phyloP scores from a whole-genome alignment of 2,797 vertebrate genomes.

The Darevskia mixta region DNA sequence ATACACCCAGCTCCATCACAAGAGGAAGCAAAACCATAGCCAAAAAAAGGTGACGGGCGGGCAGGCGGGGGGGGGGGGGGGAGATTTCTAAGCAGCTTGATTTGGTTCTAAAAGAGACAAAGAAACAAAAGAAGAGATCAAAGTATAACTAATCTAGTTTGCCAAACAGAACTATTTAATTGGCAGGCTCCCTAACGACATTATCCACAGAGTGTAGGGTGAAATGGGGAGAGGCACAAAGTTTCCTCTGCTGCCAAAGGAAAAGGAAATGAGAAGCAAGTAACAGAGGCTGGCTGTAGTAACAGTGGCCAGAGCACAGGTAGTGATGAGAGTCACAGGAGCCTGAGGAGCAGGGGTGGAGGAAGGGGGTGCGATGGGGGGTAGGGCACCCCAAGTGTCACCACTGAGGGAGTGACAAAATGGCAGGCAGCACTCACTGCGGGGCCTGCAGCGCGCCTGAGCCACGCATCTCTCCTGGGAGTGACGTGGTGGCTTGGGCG shows the following conservation, averaged over 20 bases:
- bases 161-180: slow-evolving; percentile 1
- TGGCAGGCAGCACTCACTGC: no score
- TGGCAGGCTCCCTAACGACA: neutral
- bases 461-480: no score
- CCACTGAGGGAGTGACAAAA: no score
- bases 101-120: neutral
- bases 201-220: neutral
- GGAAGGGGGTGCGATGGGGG: no score
- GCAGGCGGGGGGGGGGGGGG: no score
- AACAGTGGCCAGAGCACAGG: neutral
- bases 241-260: neutral
- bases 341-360: neutral
- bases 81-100: neutral
- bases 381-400: no score
- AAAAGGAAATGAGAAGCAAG: no score
- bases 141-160: neutral
- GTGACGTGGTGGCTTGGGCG: no score
- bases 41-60: neutral
- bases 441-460: no score
- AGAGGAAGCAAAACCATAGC: neutral
- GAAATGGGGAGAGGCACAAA: neutral
- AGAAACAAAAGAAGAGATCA: neutral
- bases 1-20: neutral
- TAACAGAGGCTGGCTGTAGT: neutral
- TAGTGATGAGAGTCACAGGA: neutral